A percentile compares a stretch with the other conserved stretches of the same genome.
Evolutionary conservation across 2,113 vertebrate genomes (phyloP).

Genomic region (Columba janthina): DNA sequence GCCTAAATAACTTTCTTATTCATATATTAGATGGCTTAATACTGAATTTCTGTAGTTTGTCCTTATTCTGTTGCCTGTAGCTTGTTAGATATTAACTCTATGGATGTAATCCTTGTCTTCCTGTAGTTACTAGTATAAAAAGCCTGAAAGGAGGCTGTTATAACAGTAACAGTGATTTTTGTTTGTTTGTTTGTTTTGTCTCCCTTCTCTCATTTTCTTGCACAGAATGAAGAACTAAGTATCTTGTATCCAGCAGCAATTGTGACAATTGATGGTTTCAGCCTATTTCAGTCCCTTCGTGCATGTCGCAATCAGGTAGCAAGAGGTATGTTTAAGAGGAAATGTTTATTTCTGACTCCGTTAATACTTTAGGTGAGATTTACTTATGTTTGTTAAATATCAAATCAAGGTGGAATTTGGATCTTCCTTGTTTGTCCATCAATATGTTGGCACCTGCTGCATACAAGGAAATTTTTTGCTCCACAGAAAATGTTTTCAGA

Average conservation of each 20-base stretch:
- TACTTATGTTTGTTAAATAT: background rate
- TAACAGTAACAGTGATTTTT: background rate
- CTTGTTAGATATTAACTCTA: background rate
- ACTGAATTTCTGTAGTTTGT: background rate
- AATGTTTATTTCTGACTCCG: background rate
- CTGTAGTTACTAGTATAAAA: background rate
- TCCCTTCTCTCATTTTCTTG: background rate
- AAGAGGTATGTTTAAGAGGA: constrained; percentile 80
- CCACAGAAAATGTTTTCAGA: background rate
- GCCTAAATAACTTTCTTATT: background rate
- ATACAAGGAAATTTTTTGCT: background rate
- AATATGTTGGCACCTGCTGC: background rate
- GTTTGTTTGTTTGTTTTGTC: background rate
- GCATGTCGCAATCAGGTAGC: constrained; percentile 98
- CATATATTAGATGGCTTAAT: background rate
- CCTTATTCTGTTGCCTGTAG: background rate
- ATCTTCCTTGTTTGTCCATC: background rate
- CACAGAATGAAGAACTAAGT: constrained; percentile 94
- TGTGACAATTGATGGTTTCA: constrained; percentile 98
- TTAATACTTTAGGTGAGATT: background rate
- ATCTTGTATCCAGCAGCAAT: constrained; percentile 93
- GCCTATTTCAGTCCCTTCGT: constrained; percentile 96
- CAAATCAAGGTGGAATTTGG: background rate
- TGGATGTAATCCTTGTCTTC: background rate
- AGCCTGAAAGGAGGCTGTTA: background rate